Percentiles rank a stretch among this genome's conserved stretches.
Conservation (phyloP, 2,888 invertebrate genomes). For the Chrysolina americana region DNA sequence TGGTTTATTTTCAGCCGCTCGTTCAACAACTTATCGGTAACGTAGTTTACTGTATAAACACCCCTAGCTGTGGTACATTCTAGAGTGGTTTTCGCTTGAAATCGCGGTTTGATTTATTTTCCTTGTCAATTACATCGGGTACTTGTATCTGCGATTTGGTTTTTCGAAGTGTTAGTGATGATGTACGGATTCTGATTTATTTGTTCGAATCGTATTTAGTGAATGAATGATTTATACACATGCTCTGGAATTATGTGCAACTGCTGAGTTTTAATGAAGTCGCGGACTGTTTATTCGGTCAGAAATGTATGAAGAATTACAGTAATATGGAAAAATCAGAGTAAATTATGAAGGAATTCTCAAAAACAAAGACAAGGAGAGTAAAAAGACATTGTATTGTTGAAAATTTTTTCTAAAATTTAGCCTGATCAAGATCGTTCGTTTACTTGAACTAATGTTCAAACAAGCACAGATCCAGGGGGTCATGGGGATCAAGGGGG, state of each 20-base stretch:
- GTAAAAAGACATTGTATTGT: too few species aligned
- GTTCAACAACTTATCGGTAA: constrained; percentile 52
- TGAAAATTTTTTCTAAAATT: too few species aligned
- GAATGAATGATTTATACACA: constrained; percentile 9
- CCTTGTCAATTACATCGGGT: constrained; percentile 50
- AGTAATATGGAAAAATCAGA: too few species aligned
- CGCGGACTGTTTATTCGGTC: too few species aligned
- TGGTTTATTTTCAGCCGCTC: constrained; percentile 59
- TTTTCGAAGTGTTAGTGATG: constrained; percentile 30
- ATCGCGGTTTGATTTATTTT: constrained; percentile 47
- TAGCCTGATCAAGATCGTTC: too few species aligned
- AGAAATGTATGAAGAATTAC: too few species aligned
- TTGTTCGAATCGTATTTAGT: constrained; percentile 11
- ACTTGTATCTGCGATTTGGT: constrained; percentile 42
- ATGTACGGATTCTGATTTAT: constrained; percentile 22
- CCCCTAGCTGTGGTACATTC: constrained; percentile 32
- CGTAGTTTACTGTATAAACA: constrained; percentile 34
- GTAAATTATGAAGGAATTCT: too few species aligned
- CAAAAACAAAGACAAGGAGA: too few species aligned
- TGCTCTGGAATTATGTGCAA: neutral
- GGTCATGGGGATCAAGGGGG: too few species aligned
- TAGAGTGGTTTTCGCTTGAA: constrained; percentile 41
- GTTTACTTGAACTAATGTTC: too few species aligned
- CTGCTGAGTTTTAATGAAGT: neutral
- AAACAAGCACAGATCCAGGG: too few species aligned